Percentiles rank a stretch among this genome's conserved stretches.
phyloP scores from a whole-genome alignment of 2,888 invertebrate species.

The Pheosia gnoma region DNA sequence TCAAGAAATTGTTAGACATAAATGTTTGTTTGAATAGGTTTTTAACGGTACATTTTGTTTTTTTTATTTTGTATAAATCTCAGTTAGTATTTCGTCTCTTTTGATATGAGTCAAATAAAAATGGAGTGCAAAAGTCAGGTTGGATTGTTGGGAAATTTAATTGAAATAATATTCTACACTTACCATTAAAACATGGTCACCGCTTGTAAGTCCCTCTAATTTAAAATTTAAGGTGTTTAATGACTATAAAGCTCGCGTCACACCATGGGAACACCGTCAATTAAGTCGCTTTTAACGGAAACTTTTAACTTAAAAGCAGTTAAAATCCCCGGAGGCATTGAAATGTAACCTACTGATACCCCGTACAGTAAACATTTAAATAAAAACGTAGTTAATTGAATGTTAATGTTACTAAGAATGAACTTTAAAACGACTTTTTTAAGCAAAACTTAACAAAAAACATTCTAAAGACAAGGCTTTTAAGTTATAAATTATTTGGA shows the following conservation, averaged over 20 bases:
- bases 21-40: neutral
- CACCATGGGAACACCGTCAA: slow-evolving; percentile 21
- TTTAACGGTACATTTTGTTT: neutral
- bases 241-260: slow-evolving; percentile 14
- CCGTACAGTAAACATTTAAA: slow-evolving; percentile 8
- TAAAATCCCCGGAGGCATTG: neutral
- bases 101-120: too few species aligned
- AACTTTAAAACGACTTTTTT: too few species aligned
- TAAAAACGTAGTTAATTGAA: slow-evolving; percentile 20
- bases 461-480: too few species aligned
- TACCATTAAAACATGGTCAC: too few species aligned
- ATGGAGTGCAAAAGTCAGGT: too few species aligned
- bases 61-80: neutral
- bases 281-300: slow-evolving; percentile 14
- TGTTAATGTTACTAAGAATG: too few species aligned
- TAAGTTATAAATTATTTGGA: too few species aligned
- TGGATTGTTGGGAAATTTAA: too few species aligned
- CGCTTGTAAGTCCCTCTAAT: neutral
- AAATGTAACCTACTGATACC: neutral
- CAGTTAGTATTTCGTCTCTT: too few species aligned
- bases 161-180: too few species aligned
- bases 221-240: slow-evolving; percentile 9
- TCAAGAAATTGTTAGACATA: slow-evolving; percentile 2
- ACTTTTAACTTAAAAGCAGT: neutral
- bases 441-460: too few species aligned